Conservation (phyloP, 1,140 invertebrate genomes). For the Diabrotica undecimpunctata region DNA sequence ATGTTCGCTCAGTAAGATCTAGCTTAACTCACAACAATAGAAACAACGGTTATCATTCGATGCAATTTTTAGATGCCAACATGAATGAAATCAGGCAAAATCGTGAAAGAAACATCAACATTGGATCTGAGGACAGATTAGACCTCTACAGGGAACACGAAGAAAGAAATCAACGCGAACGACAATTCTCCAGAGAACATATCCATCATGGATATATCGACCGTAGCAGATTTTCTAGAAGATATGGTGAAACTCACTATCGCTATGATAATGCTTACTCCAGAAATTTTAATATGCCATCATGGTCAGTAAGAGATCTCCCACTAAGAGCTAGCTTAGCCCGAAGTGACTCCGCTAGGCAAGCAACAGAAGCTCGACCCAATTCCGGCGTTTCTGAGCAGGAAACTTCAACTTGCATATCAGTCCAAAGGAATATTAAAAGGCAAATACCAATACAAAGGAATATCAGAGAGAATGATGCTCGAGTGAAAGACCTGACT, state of each 20-base stretch:
- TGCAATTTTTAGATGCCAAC: neutral
- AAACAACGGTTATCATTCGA: too few species aligned
- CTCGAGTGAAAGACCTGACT: too few species aligned
- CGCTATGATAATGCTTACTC: neutral
- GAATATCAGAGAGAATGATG: too few species aligned
- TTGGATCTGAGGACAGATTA: too few species aligned
- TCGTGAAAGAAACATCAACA: neutral
- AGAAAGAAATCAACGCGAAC: neutral
- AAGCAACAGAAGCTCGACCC: neutral
- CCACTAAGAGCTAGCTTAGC: neutral
- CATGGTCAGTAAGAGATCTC: neutral
- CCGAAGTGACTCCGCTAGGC: slow-evolving; percentile 16
- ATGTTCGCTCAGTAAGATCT: neutral
- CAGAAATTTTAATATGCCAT: neutral
- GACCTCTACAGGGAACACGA: neutral
- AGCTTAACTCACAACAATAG: neutral
- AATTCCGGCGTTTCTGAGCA: neutral
- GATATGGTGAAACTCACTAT: neutral
- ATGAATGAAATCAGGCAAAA: neutral
- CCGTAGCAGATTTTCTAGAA: neutral
- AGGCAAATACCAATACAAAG: too few species aligned
- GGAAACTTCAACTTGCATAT: neutral
- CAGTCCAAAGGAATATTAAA: neutral
- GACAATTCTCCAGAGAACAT: neutral
- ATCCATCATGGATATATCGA: too few species aligned